Evolutionary conservation across 2,113 vertebrate species (phyloP).

Genomic region (Leptocoma aspasia): DNA sequence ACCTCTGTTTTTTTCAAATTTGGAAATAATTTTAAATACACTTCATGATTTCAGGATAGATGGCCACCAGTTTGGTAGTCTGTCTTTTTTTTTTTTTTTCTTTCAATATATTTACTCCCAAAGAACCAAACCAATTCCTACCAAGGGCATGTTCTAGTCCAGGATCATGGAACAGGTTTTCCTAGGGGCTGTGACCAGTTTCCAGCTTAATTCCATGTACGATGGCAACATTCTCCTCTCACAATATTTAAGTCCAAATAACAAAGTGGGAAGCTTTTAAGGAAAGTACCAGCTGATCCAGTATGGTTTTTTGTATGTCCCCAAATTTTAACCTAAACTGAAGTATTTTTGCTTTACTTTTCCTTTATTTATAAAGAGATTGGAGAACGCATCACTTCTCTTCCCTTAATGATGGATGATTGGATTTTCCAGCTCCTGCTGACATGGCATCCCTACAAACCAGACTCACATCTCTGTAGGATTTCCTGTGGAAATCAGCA

Average conservation of each 20-base stretch:
- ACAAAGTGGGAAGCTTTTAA: background rate
- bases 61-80: background rate
- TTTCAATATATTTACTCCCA: background rate
- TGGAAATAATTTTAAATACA: background rate
- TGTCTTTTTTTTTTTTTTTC: background rate
- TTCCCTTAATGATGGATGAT: background rate
- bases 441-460: background rate
- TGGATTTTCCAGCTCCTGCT: slow-evolving; percentile 6
- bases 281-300: background rate
- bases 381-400: background rate
- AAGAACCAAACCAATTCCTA: background rate
- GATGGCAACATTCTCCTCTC: background rate
- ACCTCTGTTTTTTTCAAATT: background rate
- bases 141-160: background rate
- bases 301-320: no score
- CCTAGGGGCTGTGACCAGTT: background rate
- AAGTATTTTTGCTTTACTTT: background rate
- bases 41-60: background rate
- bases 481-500: slow-evolving; percentile 26
- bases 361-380: background rate
- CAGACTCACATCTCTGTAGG: background rate
- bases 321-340: background rate
- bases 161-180: background rate
- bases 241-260: background rate
- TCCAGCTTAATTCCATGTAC: background rate